Evolutionary conservation across 1,140 invertebrate species (phyloP).

Genomic region (Lordiphosa clarofinis): DNA sequence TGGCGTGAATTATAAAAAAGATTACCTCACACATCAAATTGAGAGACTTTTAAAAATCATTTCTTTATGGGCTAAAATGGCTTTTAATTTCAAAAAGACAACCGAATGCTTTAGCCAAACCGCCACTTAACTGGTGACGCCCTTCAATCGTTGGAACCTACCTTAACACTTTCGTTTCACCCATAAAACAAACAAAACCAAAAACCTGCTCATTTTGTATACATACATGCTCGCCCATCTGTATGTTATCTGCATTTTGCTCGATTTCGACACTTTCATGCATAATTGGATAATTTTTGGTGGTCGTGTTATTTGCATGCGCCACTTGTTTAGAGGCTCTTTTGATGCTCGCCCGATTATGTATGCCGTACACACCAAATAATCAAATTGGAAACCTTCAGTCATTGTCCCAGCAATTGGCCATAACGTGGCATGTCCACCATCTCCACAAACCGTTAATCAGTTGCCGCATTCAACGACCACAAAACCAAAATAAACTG

Average conservation of each 20-base stretch:
- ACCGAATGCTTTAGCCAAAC: no score
- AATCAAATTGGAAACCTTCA: slow-evolving; percentile 7
- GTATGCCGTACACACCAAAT: slow-evolving; percentile 26
- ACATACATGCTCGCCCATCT: no score
- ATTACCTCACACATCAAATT: no score
- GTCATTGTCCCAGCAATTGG: slow-evolving; percentile 11
- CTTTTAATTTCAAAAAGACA: no score
- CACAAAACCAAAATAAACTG: background rate
- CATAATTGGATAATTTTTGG: slow-evolving; percentile 16
- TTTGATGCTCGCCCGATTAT: slow-evolving; percentile 25
- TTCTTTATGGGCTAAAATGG: no score
- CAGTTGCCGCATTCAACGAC: slow-evolving; percentile 2
- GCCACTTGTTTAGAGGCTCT: slow-evolving; percentile 5
- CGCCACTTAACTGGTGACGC: background rate
- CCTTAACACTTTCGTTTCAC: slow-evolving; percentile 11
- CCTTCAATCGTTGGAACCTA: slow-evolving; percentile 5
- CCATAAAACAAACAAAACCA: background rate
- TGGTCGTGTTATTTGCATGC: slow-evolving; percentile 33
- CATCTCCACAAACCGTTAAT: slow-evolving; percentile 9
- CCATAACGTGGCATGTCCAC: slow-evolving; percentile 2
- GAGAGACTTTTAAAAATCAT: no score
- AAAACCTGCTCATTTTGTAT: slow-evolving; percentile 8
- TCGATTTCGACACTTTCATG: slow-evolving; percentile 9
- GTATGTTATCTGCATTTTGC: slow-evolving; percentile 9
- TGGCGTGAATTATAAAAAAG: no score